Conservation (phyloP, 2,113 vertebrate species). For the Myotis lucifugus region DNA sequence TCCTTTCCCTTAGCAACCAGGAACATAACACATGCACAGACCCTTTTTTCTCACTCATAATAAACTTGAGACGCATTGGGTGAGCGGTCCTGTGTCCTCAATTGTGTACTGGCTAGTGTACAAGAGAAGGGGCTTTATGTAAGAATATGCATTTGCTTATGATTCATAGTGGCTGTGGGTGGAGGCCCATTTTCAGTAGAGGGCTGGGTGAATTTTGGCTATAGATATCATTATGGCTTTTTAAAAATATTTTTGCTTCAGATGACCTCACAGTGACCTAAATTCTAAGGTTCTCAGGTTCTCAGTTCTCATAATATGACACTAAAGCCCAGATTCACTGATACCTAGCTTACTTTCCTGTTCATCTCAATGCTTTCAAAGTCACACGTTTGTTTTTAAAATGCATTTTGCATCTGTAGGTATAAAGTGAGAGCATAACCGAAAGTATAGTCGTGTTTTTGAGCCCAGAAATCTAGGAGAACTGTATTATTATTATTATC, state of each 20-base stretch:
- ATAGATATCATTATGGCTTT: not conserved
- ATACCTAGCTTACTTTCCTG: not conserved
- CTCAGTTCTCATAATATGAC: not conserved
- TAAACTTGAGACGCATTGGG: not conserved
- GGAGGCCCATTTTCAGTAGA: not conserved
- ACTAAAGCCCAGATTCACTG: not conserved
- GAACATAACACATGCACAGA: not conserved
- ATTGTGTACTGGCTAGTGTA: not conserved
- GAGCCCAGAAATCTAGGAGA: not conserved
- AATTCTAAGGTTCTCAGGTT: not conserved
- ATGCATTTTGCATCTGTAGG: not conserved
- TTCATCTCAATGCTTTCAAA: not conserved
- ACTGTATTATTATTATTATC: not conserved
- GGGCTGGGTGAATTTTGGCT: not conserved
- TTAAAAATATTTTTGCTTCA: slow-evolving; percentile 11
- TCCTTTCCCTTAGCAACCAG: not conserved
- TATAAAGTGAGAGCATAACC: not conserved
- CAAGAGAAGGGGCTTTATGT: not conserved
- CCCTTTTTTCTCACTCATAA: not conserved
- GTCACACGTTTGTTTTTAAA: not conserved
- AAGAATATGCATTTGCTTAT: slow-evolving; percentile 3
- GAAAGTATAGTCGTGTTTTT: not conserved
- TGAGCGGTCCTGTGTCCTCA: not conserved
- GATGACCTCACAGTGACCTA: not conserved
- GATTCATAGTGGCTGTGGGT: not conserved